These are phyloP conservation scores for rabbit (Oryctolagus cuniculus) DNA, from an alignment of 2,113 vertebrate genomes.

Conservation along the genomic window mOryCun1.1 NC_091449.1:49281001-49281500, in stretches of 20 bases:
- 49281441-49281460: neutral
- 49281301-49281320: neutral
- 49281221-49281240: too few relatives aligned
- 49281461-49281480: too few relatives aligned
- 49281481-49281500: constrained; percentile 69
- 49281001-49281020: fast-evolving
- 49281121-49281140: neutral
- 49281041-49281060: neutral
- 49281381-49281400: fast-evolving
- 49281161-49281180: neutral
- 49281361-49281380: neutral
- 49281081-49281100: neutral
- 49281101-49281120: fast-evolving
- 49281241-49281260: too few relatives aligned
- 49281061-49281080: neutral
- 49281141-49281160: neutral
- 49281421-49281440: neutral
- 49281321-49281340: neutral
- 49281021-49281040: neutral
- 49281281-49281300: neutral
- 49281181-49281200: neutral
- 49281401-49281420: neutral
- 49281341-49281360: fast-evolving
- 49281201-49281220: too few relatives aligned
- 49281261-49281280: neutral